Percentiles rank a stretch among this genome's conserved stretches.
Evolutionary conservation across 2,797 vertebrate species (phyloP).

Genomic region (Linurgus olivaceus): DNA sequence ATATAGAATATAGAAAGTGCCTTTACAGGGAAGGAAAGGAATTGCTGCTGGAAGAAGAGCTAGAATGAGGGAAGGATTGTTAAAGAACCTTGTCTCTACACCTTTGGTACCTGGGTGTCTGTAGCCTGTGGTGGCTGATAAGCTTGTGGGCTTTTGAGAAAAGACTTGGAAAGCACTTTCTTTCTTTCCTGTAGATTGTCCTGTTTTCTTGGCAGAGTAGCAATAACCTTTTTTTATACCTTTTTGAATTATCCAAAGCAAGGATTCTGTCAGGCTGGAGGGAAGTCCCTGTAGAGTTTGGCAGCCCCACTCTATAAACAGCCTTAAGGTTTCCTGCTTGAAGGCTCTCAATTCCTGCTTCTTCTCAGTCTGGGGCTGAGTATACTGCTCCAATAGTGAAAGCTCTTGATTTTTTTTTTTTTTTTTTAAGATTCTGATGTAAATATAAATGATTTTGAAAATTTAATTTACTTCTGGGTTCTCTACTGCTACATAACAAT

Average conservation of each 20-base stretch:
- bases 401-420: neutral
- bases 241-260: conserved; percentile 1
- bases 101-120: neutral
- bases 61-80: neutral
- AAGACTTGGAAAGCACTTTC: neutral
- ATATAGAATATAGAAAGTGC: conserved; percentile 48
- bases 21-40: conserved; percentile 25
- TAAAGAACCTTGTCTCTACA: neutral
- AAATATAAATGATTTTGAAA: conserved; percentile 13
- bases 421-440: neutral
- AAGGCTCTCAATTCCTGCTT: neutral
- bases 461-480: neutral
- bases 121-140: neutral
- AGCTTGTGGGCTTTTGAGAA: neutral
- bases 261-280: neutral
- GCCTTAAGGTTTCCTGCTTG: conserved; percentile 8
- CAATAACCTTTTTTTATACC: conserved; percentile 31
- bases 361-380: neutral
- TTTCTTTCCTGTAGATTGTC: conserved; percentile 9
- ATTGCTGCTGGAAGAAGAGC: neutral
- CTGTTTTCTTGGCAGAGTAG: conserved; percentile 55
- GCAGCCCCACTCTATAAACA: neutral
- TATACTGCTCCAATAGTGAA: neutral
- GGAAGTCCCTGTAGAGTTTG: neutral
- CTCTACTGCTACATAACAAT: neutral